Evolutionary conservation across 2,113 vertebrate genomes (phyloP), one percentile per base, ranked within the genome.

Genomic region (Platysternon megacephalum): DNA sequence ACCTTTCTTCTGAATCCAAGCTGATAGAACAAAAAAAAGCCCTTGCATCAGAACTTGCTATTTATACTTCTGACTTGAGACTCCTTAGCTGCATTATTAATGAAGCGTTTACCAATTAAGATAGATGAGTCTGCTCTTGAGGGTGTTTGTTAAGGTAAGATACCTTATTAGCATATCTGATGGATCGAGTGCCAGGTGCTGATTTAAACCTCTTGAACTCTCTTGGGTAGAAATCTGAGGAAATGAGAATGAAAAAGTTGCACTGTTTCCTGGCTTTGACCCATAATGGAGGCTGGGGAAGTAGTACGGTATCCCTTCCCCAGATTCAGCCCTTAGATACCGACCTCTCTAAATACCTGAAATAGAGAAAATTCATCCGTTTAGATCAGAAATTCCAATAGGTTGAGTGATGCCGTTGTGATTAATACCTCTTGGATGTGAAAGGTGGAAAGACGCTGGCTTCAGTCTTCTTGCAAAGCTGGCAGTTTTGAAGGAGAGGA

Each of bases 111-210:
- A 97, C 97, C 98, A 98, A 98, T 98, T 98, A 98, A 97, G 96
- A 98, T 95, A 97, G 96, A 97, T 97, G 97, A 98, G 97, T 95
- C 97, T 97, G 94, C 98, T 98, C 97, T 98, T 98, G 96, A 98
- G 98, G 97, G 96, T 98, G 95, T 98, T 98, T 98, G 98, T 97
- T 98, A 97, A 98, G 98, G 97, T 98, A 97, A 98, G 97, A 96
- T 97, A 91, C 95, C 97, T 96, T 88, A 98, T 98, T 98, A 98
- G 96, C 98, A 98, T 98, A 98, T 97, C 98, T 98, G 98, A 98
- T 98, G 97, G 98, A 98, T 98, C 95, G 83, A 91, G 95, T 96
- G 95, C 93, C 94, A 95, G 94, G 96, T 96, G 91, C 97, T 98
- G 98, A 98, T 98, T 97, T 96, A 96, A 98, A 96, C 87, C 94